These are phyloP conservation scores for Nesoenas mayeri DNA, from an alignment of 2,113 vertebrate genomes.

Conservation along the genomic window DNA sequence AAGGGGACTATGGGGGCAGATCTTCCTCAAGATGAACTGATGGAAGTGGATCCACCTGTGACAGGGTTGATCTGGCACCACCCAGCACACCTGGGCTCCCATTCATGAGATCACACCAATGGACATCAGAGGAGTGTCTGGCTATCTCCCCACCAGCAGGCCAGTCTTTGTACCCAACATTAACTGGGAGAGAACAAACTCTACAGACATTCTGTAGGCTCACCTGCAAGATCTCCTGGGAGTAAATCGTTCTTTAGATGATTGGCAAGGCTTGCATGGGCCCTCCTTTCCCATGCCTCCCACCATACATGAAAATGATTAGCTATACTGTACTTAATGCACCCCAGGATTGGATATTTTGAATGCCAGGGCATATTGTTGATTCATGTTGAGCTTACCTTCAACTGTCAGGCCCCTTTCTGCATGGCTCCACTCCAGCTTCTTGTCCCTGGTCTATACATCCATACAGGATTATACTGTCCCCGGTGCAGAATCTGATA, in stretches of 20 bases:
- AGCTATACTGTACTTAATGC: not conserved
- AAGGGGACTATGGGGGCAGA: fast-evolving
- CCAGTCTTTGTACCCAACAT: fast-evolving
- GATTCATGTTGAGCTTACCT: not conserved
- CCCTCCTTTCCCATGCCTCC: not conserved
- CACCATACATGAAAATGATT: fast-evolving
- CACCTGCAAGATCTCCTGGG: not conserved
- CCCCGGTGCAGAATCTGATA: not conserved
- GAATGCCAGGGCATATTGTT: not conserved
- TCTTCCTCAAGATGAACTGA: not conserved
- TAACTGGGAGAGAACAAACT: not conserved
- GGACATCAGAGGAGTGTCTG: fast-evolving
- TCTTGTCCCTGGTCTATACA: not conserved
- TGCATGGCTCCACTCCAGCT: not conserved
- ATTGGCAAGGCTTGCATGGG: not conserved
- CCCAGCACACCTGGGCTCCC: not conserved
- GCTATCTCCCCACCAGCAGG: not conserved
- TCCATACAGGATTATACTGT: not conserved
- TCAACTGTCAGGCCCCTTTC: not conserved
- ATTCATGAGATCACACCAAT: not conserved
- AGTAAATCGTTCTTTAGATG: not conserved
- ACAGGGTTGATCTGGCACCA: not conserved
- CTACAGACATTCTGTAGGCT: not conserved
- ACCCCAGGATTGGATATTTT: not conserved
- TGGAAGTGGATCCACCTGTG: no score